Evolutionary conservation across 2,113 vertebrate genomes (phyloP).

Genomic region (Nannospalax galili): DNA sequence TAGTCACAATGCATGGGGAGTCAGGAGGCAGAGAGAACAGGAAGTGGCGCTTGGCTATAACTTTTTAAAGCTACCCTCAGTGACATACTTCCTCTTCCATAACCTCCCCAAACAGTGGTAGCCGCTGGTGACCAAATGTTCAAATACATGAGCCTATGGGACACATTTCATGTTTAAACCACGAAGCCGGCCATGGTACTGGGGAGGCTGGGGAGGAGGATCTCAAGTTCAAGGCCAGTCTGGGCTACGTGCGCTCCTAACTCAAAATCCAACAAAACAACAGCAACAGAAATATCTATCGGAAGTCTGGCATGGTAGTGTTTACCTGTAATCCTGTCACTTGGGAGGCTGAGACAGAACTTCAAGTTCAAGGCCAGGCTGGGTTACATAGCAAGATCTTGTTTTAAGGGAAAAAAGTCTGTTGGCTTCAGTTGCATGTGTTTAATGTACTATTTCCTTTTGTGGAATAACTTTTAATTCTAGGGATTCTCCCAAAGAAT

Average conservation of each 20-base stretch:
- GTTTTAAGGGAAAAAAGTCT: constrained; percentile 74
- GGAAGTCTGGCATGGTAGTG: neutral
- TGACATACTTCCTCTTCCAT: neutral
- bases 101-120: no score
- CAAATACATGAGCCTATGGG: no score
- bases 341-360: neutral
- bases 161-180: neutral
- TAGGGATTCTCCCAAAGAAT: constrained; percentile 76
- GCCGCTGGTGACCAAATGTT: no score
- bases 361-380: neutral
- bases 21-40: neutral
- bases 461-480: constrained; percentile 84
- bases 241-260: neutral
- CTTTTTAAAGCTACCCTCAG: neutral
- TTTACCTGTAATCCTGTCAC: no score
- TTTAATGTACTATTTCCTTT: constrained; percentile 84
- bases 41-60: neutral
- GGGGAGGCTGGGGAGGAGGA: neutral
- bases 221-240: neutral
- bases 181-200: neutral
- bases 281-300: neutral
- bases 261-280: neutral
- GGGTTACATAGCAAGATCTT: neutral
- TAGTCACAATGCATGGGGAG: neutral
- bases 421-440: constrained; percentile 80